Conservation (phyloP, 2,113 vertebrate genomes). For the Cromileptes altivelis region DNA sequence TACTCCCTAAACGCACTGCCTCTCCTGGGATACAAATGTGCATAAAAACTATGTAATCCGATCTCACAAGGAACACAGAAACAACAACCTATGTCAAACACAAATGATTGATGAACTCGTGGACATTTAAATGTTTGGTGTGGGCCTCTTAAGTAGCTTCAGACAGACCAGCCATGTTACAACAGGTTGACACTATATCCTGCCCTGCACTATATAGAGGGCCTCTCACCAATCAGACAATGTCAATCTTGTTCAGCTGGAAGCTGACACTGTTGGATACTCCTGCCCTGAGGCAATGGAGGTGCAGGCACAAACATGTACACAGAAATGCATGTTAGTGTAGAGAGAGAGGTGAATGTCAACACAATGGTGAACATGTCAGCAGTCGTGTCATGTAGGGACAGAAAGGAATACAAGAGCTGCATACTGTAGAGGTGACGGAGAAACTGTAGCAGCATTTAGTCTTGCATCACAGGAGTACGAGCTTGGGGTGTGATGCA, state of each 20-base stretch:
- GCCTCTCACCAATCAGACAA: constrained; percentile 51
- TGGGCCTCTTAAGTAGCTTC: constrained; percentile 21
- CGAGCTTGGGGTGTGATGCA: neutral
- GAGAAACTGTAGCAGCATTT: neutral
- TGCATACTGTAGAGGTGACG: neutral
- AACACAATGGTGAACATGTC: constrained; percentile 36
- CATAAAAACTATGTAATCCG: constrained; percentile 1
- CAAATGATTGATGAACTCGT: constrained; percentile 49
- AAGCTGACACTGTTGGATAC: constrained; percentile 33
- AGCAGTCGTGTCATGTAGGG: constrained; percentile 5
- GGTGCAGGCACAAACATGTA: constrained; percentile 58
- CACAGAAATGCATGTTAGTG: constrained; percentile 13
- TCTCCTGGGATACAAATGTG: neutral
- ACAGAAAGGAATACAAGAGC: neutral
- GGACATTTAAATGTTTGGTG: constrained; percentile 33
- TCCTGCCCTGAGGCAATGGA: constrained; percentile 49
- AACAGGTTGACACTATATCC: constrained; percentile 52
- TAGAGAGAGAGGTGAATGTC: constrained; percentile 20
- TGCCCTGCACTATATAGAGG: constrained; percentile 18
- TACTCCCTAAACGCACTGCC: constrained; percentile 6
- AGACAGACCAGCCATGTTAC: constrained; percentile 12
- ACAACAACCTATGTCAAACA: constrained; percentile 18
- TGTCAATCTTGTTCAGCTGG: constrained; percentile 65
- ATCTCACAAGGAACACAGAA: constrained; percentile 17
- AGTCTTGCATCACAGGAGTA: neutral